phyloP scores from a whole-genome alignment of 2,797 vertebrate genomes.

The Halcyon leucocephala region DNA sequence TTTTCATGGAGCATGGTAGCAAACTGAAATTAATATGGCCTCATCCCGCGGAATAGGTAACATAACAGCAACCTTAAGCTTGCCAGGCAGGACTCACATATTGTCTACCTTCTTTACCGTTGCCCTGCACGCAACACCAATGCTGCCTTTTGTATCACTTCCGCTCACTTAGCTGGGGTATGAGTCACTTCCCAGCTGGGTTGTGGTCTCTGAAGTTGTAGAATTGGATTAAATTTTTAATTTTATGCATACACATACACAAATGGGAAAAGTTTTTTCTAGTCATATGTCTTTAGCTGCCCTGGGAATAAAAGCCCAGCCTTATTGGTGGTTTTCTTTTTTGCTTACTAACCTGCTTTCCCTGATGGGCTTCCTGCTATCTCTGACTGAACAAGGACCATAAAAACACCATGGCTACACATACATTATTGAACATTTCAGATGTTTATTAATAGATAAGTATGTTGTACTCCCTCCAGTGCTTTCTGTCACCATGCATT shows the following conservation, averaged over 20 bases:
- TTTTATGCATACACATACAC: neutral
- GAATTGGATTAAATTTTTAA: neutral
- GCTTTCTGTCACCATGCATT: slow-evolving; percentile 54
- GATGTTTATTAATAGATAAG: slow-evolving; percentile 62
- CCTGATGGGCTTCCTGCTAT: slow-evolving; percentile 10
- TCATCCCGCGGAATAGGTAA: neutral
- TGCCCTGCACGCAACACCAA: neutral
- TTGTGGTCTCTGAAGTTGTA: neutral
- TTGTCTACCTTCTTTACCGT: neutral
- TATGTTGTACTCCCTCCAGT: slow-evolving; percentile 23
- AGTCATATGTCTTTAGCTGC: neutral
- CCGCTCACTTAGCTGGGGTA: neutral
- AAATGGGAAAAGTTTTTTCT: neutral
- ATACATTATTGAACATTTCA: slow-evolving; percentile 62
- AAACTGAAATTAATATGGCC: neutral
- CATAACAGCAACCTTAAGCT: neutral
- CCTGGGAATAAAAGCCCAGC: neutral
- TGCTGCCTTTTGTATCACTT: neutral
- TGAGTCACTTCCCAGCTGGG: neutral
- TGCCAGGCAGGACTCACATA: neutral
- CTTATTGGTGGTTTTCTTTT: neutral
- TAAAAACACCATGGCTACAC: neutral
- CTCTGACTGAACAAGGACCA: neutral
- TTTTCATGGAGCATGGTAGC: neutral
- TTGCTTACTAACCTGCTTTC: slow-evolving; percentile 43